Evolutionary conservation across 2,888 invertebrate species (phyloP).

Genomic region (Osmoderma eremita): DNA sequence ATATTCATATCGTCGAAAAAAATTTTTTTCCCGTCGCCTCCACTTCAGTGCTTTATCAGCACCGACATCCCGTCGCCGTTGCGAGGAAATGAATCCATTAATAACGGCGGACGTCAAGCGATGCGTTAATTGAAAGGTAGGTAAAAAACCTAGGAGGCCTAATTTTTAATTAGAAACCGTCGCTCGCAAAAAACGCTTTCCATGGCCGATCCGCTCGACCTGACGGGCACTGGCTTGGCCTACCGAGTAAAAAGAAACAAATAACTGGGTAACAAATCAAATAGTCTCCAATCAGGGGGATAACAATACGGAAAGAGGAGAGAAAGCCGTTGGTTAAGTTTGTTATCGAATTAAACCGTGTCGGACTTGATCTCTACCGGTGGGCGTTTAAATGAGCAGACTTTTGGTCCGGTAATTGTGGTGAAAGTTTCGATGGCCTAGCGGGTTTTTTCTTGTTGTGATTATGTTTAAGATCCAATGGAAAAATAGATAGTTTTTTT

Average conservation of each 20-base stretch:
- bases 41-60: conserved; percentile 21
- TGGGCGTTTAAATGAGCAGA: no score
- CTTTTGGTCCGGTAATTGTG: no score
- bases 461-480: no score
- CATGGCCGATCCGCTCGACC: neutral
- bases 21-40: neutral
- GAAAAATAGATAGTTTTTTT: no score
- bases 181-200: conserved; percentile 9
- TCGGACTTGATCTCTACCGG: conserved; percentile 6
- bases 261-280: conserved; percentile 40
- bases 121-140: conserved; percentile 33
- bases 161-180: conserved; percentile 38
- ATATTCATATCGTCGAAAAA: neutral
- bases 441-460: no score
- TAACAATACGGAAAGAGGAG: conserved; percentile 7
- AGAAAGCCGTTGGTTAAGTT: conserved; percentile 22
- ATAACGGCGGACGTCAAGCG: conserved; percentile 31
- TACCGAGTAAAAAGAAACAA: conserved; percentile 38
- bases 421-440: no score
- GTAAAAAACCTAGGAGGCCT: conserved; percentile 32
- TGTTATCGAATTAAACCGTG: conserved; percentile 32
- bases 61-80: conserved; percentile 6
- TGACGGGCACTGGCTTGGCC: neutral
- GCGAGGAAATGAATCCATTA: conserved; percentile 28
- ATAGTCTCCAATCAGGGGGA: conserved; percentile 33